phyloP scores from a whole-genome alignment of 2,113 vertebrate genomes.

The Circaetus gallicus region DNA sequence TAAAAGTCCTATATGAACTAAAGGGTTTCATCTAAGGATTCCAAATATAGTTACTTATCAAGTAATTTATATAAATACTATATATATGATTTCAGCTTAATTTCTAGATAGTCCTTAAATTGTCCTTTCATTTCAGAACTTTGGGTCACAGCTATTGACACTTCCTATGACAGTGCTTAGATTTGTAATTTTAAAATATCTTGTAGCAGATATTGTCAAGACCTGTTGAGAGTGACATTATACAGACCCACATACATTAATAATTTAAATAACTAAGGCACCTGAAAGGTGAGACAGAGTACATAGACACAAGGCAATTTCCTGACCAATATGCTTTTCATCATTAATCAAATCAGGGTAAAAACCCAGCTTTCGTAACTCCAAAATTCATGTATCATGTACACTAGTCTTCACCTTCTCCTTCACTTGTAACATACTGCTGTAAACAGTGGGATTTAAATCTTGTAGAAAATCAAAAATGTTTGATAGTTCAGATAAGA shows the following conservation, averaged over 20 bases:
- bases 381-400: background rate
- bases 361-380: background rate
- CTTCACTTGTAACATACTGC: background rate
- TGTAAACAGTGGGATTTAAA: background rate
- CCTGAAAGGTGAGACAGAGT: background rate
- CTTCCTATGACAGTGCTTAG: background rate
- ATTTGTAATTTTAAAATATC: background rate
- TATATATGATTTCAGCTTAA: background rate
- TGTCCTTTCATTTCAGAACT: background rate
- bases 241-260: background rate
- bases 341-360: background rate
- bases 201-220: background rate
- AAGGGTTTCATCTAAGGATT: background rate
- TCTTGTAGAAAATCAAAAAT: background rate
- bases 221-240: background rate
- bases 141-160: background rate
- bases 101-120: background rate
- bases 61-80: background rate
- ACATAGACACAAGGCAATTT: background rate
- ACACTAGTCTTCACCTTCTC: background rate
- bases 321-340: background rate
- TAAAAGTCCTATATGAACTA: background rate
- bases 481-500: background rate
- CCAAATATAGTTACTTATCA: background rate
- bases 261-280: background rate